Percentiles rank a stretch among this genome's conserved stretches.
Evolutionary conservation across 92 coral and sea anemone genomes (phyloP).

Genomic region (Meandrina meandrites): DNA sequence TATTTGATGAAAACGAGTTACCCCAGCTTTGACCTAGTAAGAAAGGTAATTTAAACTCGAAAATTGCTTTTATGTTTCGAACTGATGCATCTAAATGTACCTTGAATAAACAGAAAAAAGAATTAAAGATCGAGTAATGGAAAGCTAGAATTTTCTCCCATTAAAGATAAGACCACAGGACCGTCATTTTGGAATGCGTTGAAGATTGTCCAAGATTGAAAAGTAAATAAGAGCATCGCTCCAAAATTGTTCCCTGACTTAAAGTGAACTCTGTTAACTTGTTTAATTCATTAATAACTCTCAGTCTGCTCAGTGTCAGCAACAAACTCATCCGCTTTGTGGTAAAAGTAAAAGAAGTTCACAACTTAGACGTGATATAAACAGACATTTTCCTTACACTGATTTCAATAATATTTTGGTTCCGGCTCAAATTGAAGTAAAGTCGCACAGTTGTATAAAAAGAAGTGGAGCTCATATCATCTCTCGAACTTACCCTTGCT

Average conservation of each 20-base stretch:
- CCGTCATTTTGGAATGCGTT: background rate
- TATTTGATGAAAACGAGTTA: background rate
- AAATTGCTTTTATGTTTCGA: background rate
- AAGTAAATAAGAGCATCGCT: background rate
- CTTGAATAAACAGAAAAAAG: conserved; percentile 2
- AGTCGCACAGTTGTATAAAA: background rate
- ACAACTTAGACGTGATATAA: background rate
- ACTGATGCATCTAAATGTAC: background rate
- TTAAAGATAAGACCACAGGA: background rate
- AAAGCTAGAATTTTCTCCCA: background rate
- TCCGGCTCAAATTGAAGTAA: background rate
- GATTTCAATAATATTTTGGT: background rate
- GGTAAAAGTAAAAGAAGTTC: background rate
- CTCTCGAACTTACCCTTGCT: conserved; percentile 11
- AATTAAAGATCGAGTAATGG: background rate
- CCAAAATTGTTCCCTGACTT: background rate
- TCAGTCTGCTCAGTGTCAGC: background rate
- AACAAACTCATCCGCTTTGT: background rate
- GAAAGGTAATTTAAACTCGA: background rate
- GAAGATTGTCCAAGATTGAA: background rate
- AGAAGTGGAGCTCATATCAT: background rate
- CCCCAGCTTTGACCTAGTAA: background rate
- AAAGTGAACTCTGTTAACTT: background rate
- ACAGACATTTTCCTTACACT: background rate
- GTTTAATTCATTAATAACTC: background rate